Evolutionary conservation across 2,113 vertebrate species (phyloP), one percentile per base, ranked within the genome.

Genomic region (Chascanopsetta lugubris): DNA sequence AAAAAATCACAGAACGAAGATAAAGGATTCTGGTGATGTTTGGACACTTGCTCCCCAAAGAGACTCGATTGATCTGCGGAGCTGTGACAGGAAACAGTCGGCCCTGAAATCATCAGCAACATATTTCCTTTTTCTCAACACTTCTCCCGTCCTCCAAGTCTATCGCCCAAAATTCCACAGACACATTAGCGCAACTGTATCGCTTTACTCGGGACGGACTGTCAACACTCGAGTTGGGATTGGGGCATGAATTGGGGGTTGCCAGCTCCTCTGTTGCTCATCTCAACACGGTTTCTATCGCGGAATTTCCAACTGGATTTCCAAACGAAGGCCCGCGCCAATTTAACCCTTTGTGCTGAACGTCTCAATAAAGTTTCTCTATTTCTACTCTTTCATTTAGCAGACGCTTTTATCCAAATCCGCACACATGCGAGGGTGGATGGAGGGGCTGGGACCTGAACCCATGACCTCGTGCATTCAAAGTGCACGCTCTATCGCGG

Each of bases 21-120:
- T n/a, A n/a, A n/a, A n/a, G n/a, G n/a, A n/a, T n/a, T n/a, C n/a
- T 85, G 75, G 74, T 84, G 85, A 85, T 77, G 86, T 91, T 85
- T 85, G 80, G 85, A 90, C 75, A 84, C 59, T 84, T 77, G 64
- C 78, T 80, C 72, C 76, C 68, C 72, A 83, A 81, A 69, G 67
- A 32, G 57, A 6, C 56, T 46, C 6, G 30, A 86, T 88, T 72
- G 71, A 81, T 87, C 82, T 85, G 62, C 2, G 40, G 62, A 65
- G 61, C 70, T 29, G 51, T 21, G 25, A 87, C 78, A 73, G 84
- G 80, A 89, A 85, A 86, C 82, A 87, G 74, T 56, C 36, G 22
- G n/a, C 26, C 62, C 61, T 69, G 25, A 70, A 77, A 71, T 77
- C 60, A 73, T 81, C 66, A 72, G 59, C 47, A 50, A 68, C 25